Percentiles rank a stretch among this genome's conserved stretches.
phyloP scores from a whole-genome alignment of 2,888 invertebrate genomes.

The Rotaria socialis region DNA sequence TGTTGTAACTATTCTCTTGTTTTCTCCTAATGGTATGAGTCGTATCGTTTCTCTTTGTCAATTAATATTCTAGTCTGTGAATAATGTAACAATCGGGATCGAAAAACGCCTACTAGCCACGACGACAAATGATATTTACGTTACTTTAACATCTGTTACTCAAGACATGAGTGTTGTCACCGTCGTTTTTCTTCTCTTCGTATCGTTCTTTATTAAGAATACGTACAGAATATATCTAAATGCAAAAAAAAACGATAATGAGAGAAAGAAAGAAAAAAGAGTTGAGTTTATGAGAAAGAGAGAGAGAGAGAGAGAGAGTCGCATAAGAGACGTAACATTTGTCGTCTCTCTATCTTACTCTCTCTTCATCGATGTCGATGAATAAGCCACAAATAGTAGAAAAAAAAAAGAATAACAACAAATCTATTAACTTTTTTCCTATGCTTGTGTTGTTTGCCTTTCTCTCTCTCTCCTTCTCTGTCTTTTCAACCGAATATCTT shows the following conservation, averaged over 20 bases:
- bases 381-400: neutral
- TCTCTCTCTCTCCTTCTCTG: neutral
- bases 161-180: neutral
- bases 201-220: neutral
- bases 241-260: neutral
- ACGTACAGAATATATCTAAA: conserved; percentile 16
- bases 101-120: neutral
- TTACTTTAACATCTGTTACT: neutral
- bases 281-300: neutral
- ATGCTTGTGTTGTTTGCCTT: neutral
- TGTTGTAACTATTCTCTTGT: neutral
- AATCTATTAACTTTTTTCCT: conserved; percentile 11
- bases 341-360: neutral
- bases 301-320: neutral
- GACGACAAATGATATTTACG: neutral
- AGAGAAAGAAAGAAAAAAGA: neutral
- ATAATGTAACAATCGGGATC: neutral
- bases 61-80: neutral
- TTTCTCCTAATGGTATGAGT: neutral
- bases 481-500: neutral
- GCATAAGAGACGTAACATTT: neutral
- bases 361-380: neutral
- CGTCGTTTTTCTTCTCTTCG: neutral
- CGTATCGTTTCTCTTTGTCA: neutral
- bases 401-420: conserved; percentile 22